phyloP scores from a whole-genome alignment of 1,140 invertebrate species.

The Zaprionus camerounensis region DNA sequence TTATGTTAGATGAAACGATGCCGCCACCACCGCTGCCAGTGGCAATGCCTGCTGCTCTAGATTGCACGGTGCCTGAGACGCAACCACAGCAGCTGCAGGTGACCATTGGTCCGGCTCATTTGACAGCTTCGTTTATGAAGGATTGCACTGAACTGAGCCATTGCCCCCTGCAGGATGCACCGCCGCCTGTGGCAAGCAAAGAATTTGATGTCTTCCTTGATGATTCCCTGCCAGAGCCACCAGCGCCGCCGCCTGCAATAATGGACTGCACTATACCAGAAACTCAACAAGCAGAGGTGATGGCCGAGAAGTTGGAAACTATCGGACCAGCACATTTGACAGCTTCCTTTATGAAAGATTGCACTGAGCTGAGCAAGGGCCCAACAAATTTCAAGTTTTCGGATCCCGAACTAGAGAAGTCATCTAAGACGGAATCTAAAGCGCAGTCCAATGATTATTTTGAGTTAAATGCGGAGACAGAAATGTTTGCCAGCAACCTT shows the following conservation, averaged over 20 bases:
- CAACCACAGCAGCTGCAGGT: conserved; percentile 27
- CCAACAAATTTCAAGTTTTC: conserved; percentile 25
- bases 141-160: conserved; percentile 37
- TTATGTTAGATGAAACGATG: conserved; percentile 62
- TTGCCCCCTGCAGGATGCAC: conserved; percentile 8
- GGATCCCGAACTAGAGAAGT: conserved; percentile 14
- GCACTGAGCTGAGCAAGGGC: conserved; percentile 50
- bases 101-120: conserved; percentile 24
- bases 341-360: conserved; percentile 70
- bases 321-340: conserved; percentile 38
- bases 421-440: background rate
- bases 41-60: conserved; percentile 8
- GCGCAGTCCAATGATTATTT: conserved; percentile 44
- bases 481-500: conserved; percentile 70
- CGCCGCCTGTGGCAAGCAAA: background rate
- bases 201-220: conserved; percentile 62
- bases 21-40: conserved; percentile 13
- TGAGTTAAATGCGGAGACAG: conserved; percentile 75
- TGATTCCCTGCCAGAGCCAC: conserved; percentile 40
- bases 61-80: conserved; percentile 51
- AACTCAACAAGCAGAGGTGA: conserved; percentile 22
- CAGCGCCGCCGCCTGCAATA: background rate
- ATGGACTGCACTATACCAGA: conserved; percentile 41
- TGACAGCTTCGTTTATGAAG: conserved; percentile 48
- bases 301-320: conserved; percentile 19